Conservation (phyloP, 2,888 invertebrate species). For the Limulus polyphemus region DNA sequence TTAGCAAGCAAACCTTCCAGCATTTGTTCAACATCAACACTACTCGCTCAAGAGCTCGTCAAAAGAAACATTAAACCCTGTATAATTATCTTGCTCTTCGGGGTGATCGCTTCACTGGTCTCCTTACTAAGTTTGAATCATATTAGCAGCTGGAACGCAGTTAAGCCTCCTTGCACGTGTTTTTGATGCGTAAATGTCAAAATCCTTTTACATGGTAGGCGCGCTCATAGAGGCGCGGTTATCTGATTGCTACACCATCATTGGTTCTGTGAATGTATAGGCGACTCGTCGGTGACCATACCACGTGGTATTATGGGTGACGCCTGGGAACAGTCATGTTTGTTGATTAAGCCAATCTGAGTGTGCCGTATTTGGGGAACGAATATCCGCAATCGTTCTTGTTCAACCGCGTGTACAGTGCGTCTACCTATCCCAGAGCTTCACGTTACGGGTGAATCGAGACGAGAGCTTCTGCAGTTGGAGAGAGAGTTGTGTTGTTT, state of each 20-base stretch:
- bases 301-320: constrained; percentile 7
- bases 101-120: constrained; percentile 1
- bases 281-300: neutral
- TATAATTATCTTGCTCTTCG: constrained; percentile 24
- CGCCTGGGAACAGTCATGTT: constrained; percentile 30
- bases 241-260: neutral
- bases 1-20: constrained; percentile 20
- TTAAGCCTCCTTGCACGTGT: neutral
- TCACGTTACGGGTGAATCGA: too few species aligned
- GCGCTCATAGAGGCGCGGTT: neutral
- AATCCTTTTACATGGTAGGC: neutral
- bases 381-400: constrained; percentile 34
- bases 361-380: constrained; percentile 32
- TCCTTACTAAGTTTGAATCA: neutral
- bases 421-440: too few species aligned
- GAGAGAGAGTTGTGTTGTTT: too few species aligned
- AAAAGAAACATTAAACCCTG: constrained; percentile 25
- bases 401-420: constrained; percentile 29
- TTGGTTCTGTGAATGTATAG: neutral
- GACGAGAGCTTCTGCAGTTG: too few species aligned
- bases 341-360: constrained; percentile 35
- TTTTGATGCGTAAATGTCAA: neutral
- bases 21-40: constrained; percentile 27
- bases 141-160: constrained; percentile 1
- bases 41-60: constrained; percentile 28